phyloP scores from a whole-genome alignment of 2,888 invertebrate species.

The Apamea anceps region DNA sequence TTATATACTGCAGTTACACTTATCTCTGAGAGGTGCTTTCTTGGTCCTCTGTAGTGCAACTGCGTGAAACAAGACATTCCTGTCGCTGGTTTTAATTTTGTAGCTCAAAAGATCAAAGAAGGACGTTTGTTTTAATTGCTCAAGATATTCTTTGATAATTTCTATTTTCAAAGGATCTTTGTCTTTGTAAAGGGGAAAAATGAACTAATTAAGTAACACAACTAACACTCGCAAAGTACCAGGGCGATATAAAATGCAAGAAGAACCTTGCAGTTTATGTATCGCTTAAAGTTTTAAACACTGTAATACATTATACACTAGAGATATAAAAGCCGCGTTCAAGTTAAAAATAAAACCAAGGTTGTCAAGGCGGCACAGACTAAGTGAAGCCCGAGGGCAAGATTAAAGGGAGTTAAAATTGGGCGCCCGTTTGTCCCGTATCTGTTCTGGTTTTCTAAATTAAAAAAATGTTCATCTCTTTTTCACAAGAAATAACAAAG shows the following conservation, averaged over 20 bases:
- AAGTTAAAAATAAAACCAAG: slow-evolving; percentile 50
- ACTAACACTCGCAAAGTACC: not conserved
- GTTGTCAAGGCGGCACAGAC: slow-evolving; percentile 18
- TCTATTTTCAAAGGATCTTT: slow-evolving; percentile 15
- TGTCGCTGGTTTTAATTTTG: slow-evolving; percentile 14
- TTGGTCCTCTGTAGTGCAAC: slow-evolving; percentile 47
- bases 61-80: slow-evolving; percentile 28
- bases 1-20: slow-evolving; percentile 55
- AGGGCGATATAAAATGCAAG: slow-evolving; percentile 21
- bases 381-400: slow-evolving; percentile 27
- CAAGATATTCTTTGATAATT: slow-evolving; percentile 22
- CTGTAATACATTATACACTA: slow-evolving; percentile 17
- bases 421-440: not conserved
- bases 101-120: slow-evolving; percentile 28
- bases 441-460: slow-evolving; percentile 10
- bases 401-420: slow-evolving; percentile 40
- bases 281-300: slow-evolving; percentile 3
- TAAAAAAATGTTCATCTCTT: slow-evolving; percentile 4
- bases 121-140: slow-evolving; percentile 17
- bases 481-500: not conserved
- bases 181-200: not conserved
- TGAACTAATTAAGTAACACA: slow-evolving; percentile 11
- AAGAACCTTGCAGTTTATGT: slow-evolving; percentile 15
- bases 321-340: slow-evolving; percentile 28
- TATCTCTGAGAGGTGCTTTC: slow-evolving; percentile 57